Percentiles rank a stretch among this genome's conserved stretches.
phyloP scores from a whole-genome alignment of 64 coral and sea anemone species.

The Pocillopora verrucosa region DNA sequence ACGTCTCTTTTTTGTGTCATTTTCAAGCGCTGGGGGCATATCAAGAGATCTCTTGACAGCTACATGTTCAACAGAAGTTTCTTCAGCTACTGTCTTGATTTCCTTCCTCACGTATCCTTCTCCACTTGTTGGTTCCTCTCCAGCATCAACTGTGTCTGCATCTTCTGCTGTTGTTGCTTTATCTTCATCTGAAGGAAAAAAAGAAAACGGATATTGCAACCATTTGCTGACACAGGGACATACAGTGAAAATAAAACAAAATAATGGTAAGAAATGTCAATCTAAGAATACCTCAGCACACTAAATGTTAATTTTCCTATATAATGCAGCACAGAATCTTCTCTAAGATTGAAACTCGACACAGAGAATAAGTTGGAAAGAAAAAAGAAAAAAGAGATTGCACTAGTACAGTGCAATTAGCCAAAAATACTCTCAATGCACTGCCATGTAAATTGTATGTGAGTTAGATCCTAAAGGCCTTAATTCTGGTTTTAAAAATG shows the following conservation, averaged over 20 bases:
- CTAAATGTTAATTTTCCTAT: too few species aligned
- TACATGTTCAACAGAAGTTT: slow-evolving; percentile 68
- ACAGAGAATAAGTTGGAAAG: too few species aligned
- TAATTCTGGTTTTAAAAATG: too few species aligned
- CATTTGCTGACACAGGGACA: neutral
- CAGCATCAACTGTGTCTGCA: slow-evolving; percentile 44
- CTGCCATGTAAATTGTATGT: too few species aligned
- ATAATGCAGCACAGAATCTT: too few species aligned
- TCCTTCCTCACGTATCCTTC: slow-evolving; percentile 58
- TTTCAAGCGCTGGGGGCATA: slow-evolving; percentile 39
- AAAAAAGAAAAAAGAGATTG: too few species aligned
- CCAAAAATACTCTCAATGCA: too few species aligned
- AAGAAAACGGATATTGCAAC: neutral
- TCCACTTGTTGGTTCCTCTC: slow-evolving; percentile 3
- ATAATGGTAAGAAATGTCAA: too few species aligned
- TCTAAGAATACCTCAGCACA: too few species aligned
- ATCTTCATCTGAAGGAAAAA: slow-evolving; percentile 59
- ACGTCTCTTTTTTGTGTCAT: slow-evolving; percentile 76
- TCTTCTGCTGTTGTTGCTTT: slow-evolving; percentile 69
- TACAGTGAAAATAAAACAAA: neutral
- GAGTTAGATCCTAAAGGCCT: too few species aligned
- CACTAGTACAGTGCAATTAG: too few species aligned
- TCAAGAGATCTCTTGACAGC: slow-evolving; percentile 71
- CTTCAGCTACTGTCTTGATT: slow-evolving; percentile 79
- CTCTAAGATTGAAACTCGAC: too few species aligned